phyloP scores from a whole-genome alignment of 1,140 invertebrate species.

The Drosophila prosaltans region DNA sequence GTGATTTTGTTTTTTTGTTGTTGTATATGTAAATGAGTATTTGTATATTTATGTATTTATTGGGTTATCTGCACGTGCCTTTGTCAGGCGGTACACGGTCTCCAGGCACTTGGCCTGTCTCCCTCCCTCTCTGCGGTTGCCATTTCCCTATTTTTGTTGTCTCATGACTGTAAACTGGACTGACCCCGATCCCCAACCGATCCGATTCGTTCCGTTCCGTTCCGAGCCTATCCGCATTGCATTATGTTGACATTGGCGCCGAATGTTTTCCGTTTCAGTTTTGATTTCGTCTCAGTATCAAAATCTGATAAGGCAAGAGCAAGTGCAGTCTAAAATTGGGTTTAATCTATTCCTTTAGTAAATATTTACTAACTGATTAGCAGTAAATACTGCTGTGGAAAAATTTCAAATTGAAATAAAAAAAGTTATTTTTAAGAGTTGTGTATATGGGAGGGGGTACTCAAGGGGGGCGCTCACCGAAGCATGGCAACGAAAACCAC shows the following conservation, averaged over 20 bases:
- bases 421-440: constrained; percentile 13
- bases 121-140: neutral
- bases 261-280: constrained; percentile 45
- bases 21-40: constrained; percentile 34
- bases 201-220: neutral
- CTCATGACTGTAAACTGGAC: constrained; percentile 32
- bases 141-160: constrained; percentile 22
- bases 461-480: constrained; percentile 41
- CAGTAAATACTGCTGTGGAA: constrained; percentile 45
- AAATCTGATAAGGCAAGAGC: constrained; percentile 46
- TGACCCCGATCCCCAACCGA: constrained; percentile 20
- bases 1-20: constrained; percentile 24
- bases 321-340: constrained; percentile 45
- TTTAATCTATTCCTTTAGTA: constrained; percentile 61
- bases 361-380: constrained; percentile 72
- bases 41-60: constrained; percentile 29
- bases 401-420: constrained; percentile 37
- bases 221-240: constrained; percentile 14
- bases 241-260: constrained; percentile 66
- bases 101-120: neutral
- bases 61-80: constrained; percentile 71
- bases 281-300: constrained; percentile 15
- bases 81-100: constrained; percentile 32
- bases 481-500: constrained; percentile 41
- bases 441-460: constrained; percentile 18